These are phyloP conservation scores for Passer domesticus DNA, from an alignment of 2,113 vertebrate species.

Conservation along the genomic window DNA sequence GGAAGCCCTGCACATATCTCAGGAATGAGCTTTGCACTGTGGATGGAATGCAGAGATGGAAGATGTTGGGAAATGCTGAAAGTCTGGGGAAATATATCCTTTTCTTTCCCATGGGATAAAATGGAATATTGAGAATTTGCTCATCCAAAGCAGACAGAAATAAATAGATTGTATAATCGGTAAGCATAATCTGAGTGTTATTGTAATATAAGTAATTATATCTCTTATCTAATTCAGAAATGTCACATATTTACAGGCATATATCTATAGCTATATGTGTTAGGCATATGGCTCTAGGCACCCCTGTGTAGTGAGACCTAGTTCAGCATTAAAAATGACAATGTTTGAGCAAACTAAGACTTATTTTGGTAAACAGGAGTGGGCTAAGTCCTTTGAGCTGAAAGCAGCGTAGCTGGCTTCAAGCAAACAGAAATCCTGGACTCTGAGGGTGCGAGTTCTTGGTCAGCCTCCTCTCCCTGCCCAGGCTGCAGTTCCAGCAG, in stretches of 20 bases:
- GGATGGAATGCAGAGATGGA: not conserved
- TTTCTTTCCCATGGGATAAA: not conserved
- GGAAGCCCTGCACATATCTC: not conserved
- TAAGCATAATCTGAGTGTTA: not conserved
- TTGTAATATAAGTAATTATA: not conserved
- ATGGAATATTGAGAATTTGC: not conserved
- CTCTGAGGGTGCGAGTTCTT: not conserved
- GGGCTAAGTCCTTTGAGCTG: not conserved
- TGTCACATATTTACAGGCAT: not conserved
- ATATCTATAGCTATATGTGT: not conserved
- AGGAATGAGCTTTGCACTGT: not conserved
- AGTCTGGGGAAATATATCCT: not conserved
- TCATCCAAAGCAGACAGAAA: not conserved
- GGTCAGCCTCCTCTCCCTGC: not conserved
- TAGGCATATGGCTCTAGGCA: not conserved
- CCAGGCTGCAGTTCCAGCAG: not conserved
- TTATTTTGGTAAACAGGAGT: not conserved
- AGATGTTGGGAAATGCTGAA: not conserved
- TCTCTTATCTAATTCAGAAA: not conserved
- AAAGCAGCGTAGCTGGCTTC: not conserved
- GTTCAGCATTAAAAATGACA: not conserved
- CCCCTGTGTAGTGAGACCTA: not conserved
- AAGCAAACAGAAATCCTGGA: not conserved
- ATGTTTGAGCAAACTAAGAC: not conserved
- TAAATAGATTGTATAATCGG: not conserved